Percentiles rank a stretch among this genome's conserved stretches.
These are phyloP conservation scores for Tragelaphus scriptus DNA, from an alignment of 2,113 vertebrate genomes.

Conservation along the genomic window DNA sequence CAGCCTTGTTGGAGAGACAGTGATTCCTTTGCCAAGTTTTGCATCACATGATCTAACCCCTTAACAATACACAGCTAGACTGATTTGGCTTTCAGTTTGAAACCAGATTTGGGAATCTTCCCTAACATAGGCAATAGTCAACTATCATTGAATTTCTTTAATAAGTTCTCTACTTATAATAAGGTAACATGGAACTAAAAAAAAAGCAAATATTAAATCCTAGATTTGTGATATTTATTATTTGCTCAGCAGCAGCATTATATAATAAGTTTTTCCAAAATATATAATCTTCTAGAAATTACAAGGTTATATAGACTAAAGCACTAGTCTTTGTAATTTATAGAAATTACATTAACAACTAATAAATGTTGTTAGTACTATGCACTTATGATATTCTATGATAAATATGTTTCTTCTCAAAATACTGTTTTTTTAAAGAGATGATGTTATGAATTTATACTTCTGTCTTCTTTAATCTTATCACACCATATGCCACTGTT, in stretches of 20 bases:
- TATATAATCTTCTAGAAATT: neutral
- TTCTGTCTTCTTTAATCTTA: neutral
- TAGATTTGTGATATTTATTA: neutral
- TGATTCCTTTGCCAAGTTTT: neutral
- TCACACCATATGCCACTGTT: slow-evolving; percentile 30
- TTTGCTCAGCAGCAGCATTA: neutral
- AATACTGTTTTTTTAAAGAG: neutral
- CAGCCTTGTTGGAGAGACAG: neutral
- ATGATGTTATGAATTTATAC: neutral
- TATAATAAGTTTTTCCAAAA: neutral
- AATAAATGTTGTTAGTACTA: neutral
- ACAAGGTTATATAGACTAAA: neutral
- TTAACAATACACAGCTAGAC: neutral
- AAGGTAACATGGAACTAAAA: neutral
- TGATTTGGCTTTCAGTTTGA: neutral
- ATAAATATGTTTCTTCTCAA: neutral
- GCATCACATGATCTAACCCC: neutral
- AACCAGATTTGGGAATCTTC: neutral
- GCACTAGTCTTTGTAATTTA: neutral
- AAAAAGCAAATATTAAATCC: neutral
- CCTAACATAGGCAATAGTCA: neutral
- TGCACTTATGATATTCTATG: neutral
- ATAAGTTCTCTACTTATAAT: neutral
- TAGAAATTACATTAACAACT: neutral
- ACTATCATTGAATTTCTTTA: neutral